Evolutionary conservation across 2,113 vertebrate genomes (phyloP), one percentile per base, ranked within the genome.

Genomic region (Nibea albiflora): DNA sequence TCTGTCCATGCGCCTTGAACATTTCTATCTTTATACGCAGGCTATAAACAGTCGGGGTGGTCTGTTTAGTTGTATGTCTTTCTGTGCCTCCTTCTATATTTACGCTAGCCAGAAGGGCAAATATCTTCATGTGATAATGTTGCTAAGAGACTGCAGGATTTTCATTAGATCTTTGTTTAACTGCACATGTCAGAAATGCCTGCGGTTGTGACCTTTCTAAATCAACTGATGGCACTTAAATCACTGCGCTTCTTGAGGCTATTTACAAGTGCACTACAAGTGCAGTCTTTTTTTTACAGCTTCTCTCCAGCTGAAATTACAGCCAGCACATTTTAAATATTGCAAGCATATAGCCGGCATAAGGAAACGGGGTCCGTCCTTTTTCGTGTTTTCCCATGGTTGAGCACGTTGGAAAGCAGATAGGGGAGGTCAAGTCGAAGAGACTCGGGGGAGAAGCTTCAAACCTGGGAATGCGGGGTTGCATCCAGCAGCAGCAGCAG

Each of bases 381-480:
- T n/a, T 56, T 50, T 8, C 14, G 26, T 24, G 63, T 57, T 64
- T 90, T 81, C 80, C 85, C 81, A 88, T 60, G 63, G 5, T 44
- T 57, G 54, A 61, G 42, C 49, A 57, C 54, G 31, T 35, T 78
- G 64, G 71, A 85, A 81, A 72, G 80, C 87, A 74, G 31, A 83
- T 24, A 26, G 20, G 56, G 35, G 80, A 81, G 77, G 80, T 79
- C 11, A 66, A 26, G 78, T n/a, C 73, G 73, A 83, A 56, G 68
- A 63, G 78, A 10, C 83, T 78, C 72, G 2, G 35, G 88, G 83
- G 84, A 76, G 49, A 64, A 47, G 54, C 31, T 64, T 84, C 79
- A 85, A 74, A 86, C 70, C 54, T 72, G 50, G 68, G 54, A 76
- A 76, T 69, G 35, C 20, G 22, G 64, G 12, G 11, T 15, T 35